Conservation (phyloP, 1,140 invertebrate species). For the Eriosoma lanigerum region DNA sequence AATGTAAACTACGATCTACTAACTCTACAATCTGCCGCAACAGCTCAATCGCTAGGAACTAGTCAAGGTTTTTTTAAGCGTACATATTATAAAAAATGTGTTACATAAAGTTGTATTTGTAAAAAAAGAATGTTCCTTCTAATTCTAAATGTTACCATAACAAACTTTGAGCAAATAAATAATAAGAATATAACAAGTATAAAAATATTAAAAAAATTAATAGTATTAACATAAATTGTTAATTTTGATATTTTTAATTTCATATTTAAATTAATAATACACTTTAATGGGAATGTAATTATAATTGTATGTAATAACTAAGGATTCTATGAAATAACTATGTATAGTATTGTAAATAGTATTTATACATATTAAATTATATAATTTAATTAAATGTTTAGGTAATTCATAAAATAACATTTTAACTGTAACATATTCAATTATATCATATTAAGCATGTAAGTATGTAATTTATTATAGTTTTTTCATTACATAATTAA, state of each 20-base stretch:
- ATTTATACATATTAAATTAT: too few species aligned
- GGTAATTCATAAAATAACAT: too few species aligned
- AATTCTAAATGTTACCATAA: background rate
- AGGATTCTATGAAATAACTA: too few species aligned
- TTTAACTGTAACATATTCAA: too few species aligned
- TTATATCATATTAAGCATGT: too few species aligned
- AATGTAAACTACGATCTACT: too few species aligned
- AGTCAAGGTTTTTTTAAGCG: constrained; percentile 1
- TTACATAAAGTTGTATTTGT: background rate
- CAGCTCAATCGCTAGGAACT: background rate
- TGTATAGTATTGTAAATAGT: too few species aligned
- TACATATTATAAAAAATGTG: background rate
- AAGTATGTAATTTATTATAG: too few species aligned
- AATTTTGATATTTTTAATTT: too few species aligned
- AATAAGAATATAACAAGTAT: background rate
- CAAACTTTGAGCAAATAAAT: background rate
- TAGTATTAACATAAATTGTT: background rate
- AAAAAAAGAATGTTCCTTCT: background rate
- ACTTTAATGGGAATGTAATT: background rate
- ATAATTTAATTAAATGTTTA: too few species aligned
- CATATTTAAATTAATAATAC: background rate
- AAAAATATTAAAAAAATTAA: background rate
- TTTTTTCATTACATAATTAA: too few species aligned
- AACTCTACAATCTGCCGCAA: background rate
- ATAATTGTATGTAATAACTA: background rate